These are phyloP conservation scores for Kobus ellipsiprymnus DNA, from an alignment of 2,113 vertebrate species.

Conservation along the genomic window DNA sequence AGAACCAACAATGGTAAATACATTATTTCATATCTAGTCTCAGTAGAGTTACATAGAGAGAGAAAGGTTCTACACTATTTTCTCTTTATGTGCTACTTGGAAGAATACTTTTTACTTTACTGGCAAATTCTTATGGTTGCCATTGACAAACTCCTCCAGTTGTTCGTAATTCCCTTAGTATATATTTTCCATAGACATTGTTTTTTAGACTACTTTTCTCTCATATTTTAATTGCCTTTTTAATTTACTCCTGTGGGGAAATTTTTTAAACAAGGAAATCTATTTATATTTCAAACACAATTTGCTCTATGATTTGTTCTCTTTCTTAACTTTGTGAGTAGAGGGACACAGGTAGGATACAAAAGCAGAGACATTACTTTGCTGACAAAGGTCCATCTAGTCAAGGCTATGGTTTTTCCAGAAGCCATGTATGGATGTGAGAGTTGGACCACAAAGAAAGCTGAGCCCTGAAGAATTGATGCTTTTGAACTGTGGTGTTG, in stretches of 20 bases:
- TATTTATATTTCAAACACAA: conserved; percentile 14
- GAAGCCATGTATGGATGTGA: background rate
- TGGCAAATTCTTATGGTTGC: background rate
- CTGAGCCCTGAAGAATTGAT: background rate
- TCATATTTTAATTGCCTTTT: background rate
- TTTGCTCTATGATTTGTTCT: background rate
- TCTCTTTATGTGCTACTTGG: background rate
- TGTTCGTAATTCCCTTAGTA: background rate
- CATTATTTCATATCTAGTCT: background rate
- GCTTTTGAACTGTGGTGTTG: background rate
- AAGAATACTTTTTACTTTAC: background rate
- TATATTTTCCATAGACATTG: background rate
- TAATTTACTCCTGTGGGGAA: background rate
- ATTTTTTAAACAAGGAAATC: background rate
- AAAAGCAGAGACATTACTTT: background rate
- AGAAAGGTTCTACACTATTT: background rate
- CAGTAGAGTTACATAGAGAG: background rate
- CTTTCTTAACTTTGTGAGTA: background rate
- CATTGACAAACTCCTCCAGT: background rate
- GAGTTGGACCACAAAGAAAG: background rate
- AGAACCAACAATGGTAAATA: background rate
- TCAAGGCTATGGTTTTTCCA: background rate
- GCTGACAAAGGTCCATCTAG: background rate
- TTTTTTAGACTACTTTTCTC: background rate
- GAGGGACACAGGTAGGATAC: background rate